Percentiles rank a stretch among this genome's conserved stretches.
phyloP scores from a whole-genome alignment of 2,113 vertebrate species.

The Tyto alba region DNA sequence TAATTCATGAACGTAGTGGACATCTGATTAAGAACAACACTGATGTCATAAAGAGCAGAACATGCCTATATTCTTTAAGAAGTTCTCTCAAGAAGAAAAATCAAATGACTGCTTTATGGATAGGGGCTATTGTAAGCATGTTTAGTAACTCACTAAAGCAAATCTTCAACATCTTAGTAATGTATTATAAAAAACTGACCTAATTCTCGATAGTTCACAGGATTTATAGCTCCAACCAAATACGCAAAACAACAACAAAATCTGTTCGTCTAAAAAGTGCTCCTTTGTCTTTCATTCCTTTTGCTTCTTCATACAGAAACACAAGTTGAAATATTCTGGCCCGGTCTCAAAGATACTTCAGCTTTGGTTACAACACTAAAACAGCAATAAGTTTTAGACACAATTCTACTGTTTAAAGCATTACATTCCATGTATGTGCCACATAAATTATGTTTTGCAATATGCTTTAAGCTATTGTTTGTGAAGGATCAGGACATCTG shows the following conservation, averaged over 20 bases:
- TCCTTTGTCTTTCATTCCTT: not conserved
- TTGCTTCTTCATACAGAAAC: not conserved
- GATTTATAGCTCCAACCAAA: not conserved
- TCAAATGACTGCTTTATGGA: not conserved
- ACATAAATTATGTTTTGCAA: not conserved
- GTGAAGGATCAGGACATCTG: not conserved
- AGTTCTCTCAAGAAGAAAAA: not conserved
- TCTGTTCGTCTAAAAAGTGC: not conserved
- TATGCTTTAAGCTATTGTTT: not conserved
- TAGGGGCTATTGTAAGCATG: not conserved
- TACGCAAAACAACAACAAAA: not conserved
- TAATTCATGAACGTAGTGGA: not conserved
- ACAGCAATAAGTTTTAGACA: not conserved
- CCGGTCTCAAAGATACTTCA: not conserved
- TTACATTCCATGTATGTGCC: not conserved
- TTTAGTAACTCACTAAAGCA: not conserved
- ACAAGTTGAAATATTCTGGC: not conserved
- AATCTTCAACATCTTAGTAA: not conserved
- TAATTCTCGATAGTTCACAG: not conserved
- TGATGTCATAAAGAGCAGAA: not conserved
- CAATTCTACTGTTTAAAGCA: not conserved
- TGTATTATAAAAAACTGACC: not conserved
- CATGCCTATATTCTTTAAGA: not conserved
- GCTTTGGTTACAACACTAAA: not conserved
- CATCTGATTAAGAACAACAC: not conserved